Evolutionary conservation across 2,797 vertebrate genomes (phyloP), one percentile per base, ranked within the genome.

Genomic region (Phylloscopus collybita): DNA sequence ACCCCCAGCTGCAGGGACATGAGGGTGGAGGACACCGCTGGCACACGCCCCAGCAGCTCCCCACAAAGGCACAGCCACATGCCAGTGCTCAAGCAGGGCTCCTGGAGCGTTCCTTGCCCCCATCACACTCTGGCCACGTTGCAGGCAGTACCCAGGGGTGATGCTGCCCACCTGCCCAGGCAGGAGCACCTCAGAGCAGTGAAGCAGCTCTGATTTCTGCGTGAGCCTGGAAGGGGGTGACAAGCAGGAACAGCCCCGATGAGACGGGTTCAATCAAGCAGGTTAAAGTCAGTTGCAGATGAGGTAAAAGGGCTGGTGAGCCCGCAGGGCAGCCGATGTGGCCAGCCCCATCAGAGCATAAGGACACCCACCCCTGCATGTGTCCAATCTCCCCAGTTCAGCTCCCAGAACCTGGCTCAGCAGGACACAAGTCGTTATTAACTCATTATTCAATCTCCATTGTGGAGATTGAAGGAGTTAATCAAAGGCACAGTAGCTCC

Each of bases 221-320:
- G 0, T 7, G 64, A 70, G 51, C 54, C 78, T 26, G 73, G 51
- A 75, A 87, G 42, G 56, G 12, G 34, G 60, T 80, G 91, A 95
- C 20, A 25, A 47, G 80, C 7, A 1, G 57, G 12, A 72, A 88
- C 34, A 71, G 79, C 53, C 80, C 10, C 2, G 2, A 88, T 94
- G 61, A 94, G 89, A 95, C 75, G 0, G 84, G 91, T 93, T 82
- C 78, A 92, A 44, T 76, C 75, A 83, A 93, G 91, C 86, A 92
- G 70, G 45, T 87, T 64, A 42, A 90, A 93, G 78, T 44, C 19
- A 6, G 38, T 50, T 61, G 80, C 11, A 60, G 64, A 27, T 4
- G 36, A 86, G 65, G 57, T 26, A 65, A 84, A 69, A 25, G 62
- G 69, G 59, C 34, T 57, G 49, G 75, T 36, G 73, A 88, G 80